Base-by-base conservation (phyloP, 92 coral and sea anemone genomes). In the Porites evermanni region DNA sequence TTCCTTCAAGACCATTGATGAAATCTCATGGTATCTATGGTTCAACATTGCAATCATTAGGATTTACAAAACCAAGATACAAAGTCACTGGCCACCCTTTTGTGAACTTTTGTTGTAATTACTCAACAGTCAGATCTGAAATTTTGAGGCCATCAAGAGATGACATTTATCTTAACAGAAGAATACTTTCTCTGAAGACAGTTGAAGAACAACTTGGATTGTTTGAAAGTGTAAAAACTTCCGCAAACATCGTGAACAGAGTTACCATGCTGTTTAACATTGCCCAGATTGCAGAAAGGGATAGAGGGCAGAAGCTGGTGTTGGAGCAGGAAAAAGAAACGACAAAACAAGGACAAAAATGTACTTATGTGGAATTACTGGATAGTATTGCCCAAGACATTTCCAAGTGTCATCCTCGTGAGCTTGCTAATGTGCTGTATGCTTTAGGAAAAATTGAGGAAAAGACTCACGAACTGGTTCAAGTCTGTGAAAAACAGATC, bases 291-390 rank as follows among this genome's bases (percentile, higher is more conserved):
- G 18, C 66, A 32, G 78, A 70, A 12, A 58, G n/a, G 47, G 86
- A 81, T 59, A 18, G 19, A 71, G 64, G n/a, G 17, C 86, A 81
- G 59, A 70, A 17, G 66, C 12, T 24, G 56, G 76, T 70, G 29
- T 19, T 74, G 78, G 64, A 74, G 54, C 23, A 53, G 21, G 78
- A 74, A 14, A 72, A 59, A n/a, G 26, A 17, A 51, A 47, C 2
- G 60, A 44, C 29, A 14, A 75, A 68, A 56, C 60, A 69, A 32
- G 56, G 73, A 53, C 32, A 53, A 2, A 18, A 53, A 1, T 26
- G 78, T 14, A 53, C 86, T 1, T 70, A 81, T 21, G 10, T 11
- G 52, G 86, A 81, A 56, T 81, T 81, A 60, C 86, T 81, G 67
- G 78, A 81, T 18, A 19, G 53, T 29, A 70, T 81, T 7, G 38